phyloP scores from a whole-genome alignment of 2,888 invertebrate species.

The Tiphia femorata region DNA sequence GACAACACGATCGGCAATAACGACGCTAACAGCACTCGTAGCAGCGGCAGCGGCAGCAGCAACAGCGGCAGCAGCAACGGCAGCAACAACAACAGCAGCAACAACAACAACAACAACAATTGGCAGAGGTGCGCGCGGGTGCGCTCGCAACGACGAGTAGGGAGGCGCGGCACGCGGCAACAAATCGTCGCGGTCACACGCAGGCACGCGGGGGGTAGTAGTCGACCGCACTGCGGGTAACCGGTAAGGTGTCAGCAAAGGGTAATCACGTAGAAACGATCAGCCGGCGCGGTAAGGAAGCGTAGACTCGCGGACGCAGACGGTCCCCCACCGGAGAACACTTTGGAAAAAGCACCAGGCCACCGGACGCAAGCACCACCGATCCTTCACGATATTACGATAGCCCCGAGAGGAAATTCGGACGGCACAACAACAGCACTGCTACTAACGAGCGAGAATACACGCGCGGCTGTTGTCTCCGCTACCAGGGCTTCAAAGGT shows the following conservation, averaged over 20 bases:
- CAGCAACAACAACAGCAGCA: background rate
- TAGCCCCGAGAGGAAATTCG: slow-evolving; percentile 30
- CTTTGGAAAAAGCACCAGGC: too few relatives aligned
- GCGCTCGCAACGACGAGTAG: background rate
- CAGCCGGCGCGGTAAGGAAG: slow-evolving; percentile 39
- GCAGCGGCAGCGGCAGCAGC: background rate
- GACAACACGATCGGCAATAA: background rate
- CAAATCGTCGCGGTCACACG: slow-evolving; percentile 68
- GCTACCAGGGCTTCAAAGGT: slow-evolving; percentile 42
- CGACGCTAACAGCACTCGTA: background rate
- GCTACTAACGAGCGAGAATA: slow-evolving; percentile 27
- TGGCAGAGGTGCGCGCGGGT: slow-evolving; percentile 24
- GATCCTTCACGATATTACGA: slow-evolving; percentile 3
- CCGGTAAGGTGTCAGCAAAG: too few relatives aligned
- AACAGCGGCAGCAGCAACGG: background rate
- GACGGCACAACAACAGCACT: slow-evolving; percentile 41
- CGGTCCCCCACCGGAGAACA: slow-evolving; percentile 43
- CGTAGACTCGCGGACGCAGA: slow-evolving; percentile 37
- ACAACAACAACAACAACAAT: background rate
- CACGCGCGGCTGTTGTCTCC: slow-evolving; percentile 35
- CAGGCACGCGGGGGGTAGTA: too few relatives aligned
- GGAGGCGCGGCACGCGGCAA: background rate
- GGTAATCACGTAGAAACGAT: too few relatives aligned
- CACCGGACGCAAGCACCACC: slow-evolving; percentile 39
- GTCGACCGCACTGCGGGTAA: too few relatives aligned